These are phyloP conservation scores for Drosophila sp. DNA, from an alignment of 1,140 invertebrate genomes.

Conservation along the genomic window DNA sequence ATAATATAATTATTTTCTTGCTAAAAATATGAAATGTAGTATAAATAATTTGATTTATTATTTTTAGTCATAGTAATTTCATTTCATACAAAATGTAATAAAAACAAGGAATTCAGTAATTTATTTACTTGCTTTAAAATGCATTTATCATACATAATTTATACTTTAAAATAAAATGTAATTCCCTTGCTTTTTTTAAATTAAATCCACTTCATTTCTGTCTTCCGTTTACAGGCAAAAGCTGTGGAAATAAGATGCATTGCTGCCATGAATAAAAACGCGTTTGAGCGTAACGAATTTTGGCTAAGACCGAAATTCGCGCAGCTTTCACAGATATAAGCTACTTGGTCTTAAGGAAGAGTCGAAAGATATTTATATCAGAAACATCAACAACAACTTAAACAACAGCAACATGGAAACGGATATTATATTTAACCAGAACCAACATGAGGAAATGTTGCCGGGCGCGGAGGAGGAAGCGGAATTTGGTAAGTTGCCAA, in stretches of 20 bases:
- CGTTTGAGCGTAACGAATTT: slow-evolving; percentile 1
- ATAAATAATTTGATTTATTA: no score
- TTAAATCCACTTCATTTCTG: background rate
- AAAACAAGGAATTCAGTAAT: no score
- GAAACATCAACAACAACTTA: slow-evolving; percentile 8
- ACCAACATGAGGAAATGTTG: slow-evolving; percentile 56
- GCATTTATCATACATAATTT: no score
- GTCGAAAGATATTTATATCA: slow-evolving; percentile 7
- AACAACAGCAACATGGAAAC: slow-evolving; percentile 42
- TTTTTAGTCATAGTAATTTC: no score
- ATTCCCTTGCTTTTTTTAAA: background rate
- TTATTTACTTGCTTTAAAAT: no score
- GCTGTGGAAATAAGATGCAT: slow-evolving; percentile 41
- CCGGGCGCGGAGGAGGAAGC: slow-evolving; percentile 72
- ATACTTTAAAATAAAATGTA: no score
- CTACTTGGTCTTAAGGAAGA: slow-evolving; percentile 23
- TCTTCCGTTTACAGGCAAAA: slow-evolving; percentile 33
- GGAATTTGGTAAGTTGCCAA: slow-evolving; percentile 64
- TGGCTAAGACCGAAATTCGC: slow-evolving; percentile 30
- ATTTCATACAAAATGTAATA: no score
- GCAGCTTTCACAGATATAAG: slow-evolving; percentile 19
- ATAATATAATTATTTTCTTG: no score
- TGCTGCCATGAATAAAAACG: slow-evolving; percentile 35
- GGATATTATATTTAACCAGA: slow-evolving; percentile 51
- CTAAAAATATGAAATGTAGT: no score